A percentile compares a stretch with the other conserved stretches of the same genome.
Conservation (phyloP, 1,140 invertebrate species). For the Melitaea cinxia region DNA sequence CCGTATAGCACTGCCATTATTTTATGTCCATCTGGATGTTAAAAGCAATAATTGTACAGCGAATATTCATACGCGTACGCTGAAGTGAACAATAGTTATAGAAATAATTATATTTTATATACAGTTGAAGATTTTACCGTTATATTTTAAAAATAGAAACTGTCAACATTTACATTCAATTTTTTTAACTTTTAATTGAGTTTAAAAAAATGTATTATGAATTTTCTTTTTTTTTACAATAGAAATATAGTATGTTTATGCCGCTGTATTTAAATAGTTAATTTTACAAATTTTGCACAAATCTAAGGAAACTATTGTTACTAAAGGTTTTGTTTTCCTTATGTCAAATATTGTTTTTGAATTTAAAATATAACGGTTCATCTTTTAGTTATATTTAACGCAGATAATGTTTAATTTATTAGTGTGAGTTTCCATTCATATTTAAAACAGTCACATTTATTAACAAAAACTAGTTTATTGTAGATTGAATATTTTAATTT, state of each 20-base stretch:
- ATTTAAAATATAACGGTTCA: constrained; percentile 2
- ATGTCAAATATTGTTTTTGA: neutral
- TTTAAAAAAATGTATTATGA: neutral
- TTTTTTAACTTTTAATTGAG: neutral
- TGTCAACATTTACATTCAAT: too few species aligned
- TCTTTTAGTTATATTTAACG: neutral
- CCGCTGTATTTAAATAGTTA: neutral
- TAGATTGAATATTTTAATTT: neutral
- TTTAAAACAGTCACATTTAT: too few species aligned
- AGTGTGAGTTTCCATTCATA: neutral
- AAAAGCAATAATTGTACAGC: constrained; percentile 33
- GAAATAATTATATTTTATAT: neutral
- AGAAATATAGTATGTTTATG: neutral
- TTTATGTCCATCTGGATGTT: constrained; percentile 25
- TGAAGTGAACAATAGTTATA: neutral
- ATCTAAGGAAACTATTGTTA: neutral
- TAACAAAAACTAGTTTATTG: too few species aligned
- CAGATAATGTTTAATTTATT: neutral
- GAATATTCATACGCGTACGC: neutral
- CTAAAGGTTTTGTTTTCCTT: too few species aligned
- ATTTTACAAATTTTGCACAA: constrained; percentile 1
- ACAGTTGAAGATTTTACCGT: neutral
- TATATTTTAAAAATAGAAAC: constrained; percentile 3
- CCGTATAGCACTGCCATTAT: constrained; percentile 31
- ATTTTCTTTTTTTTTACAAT: neutral